Evolutionary conservation across 2,797 vertebrate genomes (phyloP), one percentile per base, ranked within the genome.

Genomic region (Moxostoma hubbsi): DNA sequence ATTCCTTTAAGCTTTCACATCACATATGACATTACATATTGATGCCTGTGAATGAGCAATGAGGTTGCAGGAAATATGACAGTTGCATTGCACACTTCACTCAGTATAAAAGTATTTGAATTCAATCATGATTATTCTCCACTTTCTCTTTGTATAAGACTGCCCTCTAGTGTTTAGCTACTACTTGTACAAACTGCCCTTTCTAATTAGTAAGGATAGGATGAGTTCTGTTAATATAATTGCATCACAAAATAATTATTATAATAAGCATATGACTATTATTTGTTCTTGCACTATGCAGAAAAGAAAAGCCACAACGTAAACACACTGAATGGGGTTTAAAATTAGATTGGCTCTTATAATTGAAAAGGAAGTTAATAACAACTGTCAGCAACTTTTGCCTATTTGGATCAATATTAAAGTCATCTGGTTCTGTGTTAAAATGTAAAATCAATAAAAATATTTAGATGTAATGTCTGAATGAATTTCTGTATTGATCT

Each of bases 401-500:
- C 3, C 36, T 45, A 54, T 53, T 47, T 15, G 13, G 36, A 54
- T 74, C 49, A 58, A 68, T 67, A 50, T 59, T 24, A 15, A 49
- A 50, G 64, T 68, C 46, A 59, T 58, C 12, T 59, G 74, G 12
- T 50, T 59, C 18, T 11, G 46, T 58, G 45, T 51, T 12, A 68
- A 16, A 7, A 77, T 45, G 3, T 13, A 43, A 55, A 51, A 68
- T 68, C 45, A 24, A 77, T 68, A 68, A 59, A 59, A 59, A 43
- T 36, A 46, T 8, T 76, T 54, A 68, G 54, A 67, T 68, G 24
- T 24, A 64, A 67, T 43, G 15, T 67, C 53, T 64, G 11, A 49
- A 18, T 49, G 15, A 76, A 55, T 58, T 54, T 50, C 63, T 24
- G 62, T 58, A 67, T 43, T 67, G 46, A 67, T 59, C 55, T 63